These are phyloP conservation scores for Trigoniulus corallinus DNA, from an alignment of 1,140 invertebrate genomes.

Conservation along the genomic window DNA sequence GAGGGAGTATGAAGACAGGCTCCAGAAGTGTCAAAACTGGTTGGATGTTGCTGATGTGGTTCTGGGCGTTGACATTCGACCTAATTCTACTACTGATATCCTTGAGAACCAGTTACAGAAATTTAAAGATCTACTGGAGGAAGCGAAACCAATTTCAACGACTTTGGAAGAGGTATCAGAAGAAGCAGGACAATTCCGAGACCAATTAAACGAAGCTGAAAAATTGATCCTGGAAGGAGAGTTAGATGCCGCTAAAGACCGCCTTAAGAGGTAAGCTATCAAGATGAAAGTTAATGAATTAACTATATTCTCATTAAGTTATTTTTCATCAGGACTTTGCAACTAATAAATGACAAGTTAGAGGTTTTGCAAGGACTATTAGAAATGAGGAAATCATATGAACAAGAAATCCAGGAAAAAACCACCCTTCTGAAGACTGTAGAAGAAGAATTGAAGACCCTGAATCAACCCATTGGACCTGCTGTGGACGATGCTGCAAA, in stretches of 20 bases:
- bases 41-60: constrained; percentile 71
- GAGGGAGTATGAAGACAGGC: constrained; percentile 58
- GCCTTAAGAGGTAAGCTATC: constrained; percentile 33
- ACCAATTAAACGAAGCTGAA: constrained; percentile 65
- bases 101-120: constrained; percentile 69
- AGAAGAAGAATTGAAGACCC: constrained; percentile 58
- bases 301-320: neutral
- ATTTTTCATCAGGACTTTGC: neutral
- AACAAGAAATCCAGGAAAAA: constrained; percentile 58
- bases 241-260: constrained; percentile 54
- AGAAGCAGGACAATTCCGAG: constrained; percentile 58
- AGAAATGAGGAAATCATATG: constrained; percentile 56
- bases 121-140: constrained; percentile 57
- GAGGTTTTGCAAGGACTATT: constrained; percentile 35
- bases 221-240: constrained; percentile 60
- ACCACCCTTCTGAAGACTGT: constrained; percentile 60
- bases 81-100: constrained; percentile 50
- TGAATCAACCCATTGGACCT: constrained; percentile 68
- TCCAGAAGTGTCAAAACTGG: constrained; percentile 66
- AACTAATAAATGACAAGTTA: constrained; percentile 41
- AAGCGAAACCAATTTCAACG: constrained; percentile 47
- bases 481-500: constrained; percentile 29
- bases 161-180: constrained; percentile 54
- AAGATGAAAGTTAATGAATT: neutral
- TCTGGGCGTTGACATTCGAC: constrained; percentile 55